These are phyloP conservation scores for Pitta sordida DNA, from an alignment of 2,113 vertebrate species.

Conservation along the genomic window DNA sequence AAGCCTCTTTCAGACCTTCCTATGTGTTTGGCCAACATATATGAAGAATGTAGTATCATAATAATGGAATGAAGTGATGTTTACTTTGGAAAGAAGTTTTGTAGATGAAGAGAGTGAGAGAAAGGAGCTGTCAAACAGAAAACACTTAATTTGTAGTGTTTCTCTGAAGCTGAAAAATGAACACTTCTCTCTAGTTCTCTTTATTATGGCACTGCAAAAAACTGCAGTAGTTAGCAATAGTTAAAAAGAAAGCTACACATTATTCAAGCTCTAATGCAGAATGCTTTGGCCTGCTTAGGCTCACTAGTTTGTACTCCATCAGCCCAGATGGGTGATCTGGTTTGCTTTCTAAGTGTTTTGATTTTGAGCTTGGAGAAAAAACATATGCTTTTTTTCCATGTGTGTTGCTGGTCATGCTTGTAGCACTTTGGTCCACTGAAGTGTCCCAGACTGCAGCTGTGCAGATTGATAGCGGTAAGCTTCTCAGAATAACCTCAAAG, in stretches of 20 bases:
- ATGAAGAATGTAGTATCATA: background rate
- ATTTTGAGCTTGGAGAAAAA: background rate
- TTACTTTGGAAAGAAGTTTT: background rate
- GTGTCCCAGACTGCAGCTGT: background rate
- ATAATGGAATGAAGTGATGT: background rate
- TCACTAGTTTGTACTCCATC: background rate
- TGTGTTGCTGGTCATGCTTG: fast-evolving
- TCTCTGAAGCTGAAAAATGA: background rate
- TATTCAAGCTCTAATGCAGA: background rate
- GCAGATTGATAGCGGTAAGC: background rate
- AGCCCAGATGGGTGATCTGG: background rate
- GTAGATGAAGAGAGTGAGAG: background rate
- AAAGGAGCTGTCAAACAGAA: background rate
- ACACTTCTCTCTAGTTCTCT: background rate
- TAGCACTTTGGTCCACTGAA: background rate
- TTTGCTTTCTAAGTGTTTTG: background rate
- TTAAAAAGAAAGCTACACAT: background rate
- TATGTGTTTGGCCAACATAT: fast-evolving
- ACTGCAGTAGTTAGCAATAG: background rate
- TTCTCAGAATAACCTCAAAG: background rate
- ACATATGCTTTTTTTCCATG: background rate
- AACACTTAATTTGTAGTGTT: background rate
- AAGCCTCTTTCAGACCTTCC: background rate
- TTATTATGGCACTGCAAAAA: background rate
- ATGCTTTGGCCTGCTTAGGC: background rate